Evolutionary conservation across 1,140 invertebrate species (phyloP), one percentile per base, ranked within the genome.

Genomic region (Macrotrachela quadricornifera): DNA sequence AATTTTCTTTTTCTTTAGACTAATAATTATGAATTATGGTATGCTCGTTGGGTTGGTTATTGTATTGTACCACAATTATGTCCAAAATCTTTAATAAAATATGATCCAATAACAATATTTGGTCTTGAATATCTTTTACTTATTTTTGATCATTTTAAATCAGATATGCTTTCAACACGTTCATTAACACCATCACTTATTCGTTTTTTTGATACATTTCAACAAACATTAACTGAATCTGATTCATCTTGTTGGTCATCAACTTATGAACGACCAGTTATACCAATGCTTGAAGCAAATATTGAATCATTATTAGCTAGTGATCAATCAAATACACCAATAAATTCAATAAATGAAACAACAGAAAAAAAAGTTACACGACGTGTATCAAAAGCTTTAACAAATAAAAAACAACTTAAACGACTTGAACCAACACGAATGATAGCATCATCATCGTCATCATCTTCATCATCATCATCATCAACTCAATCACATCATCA

Each of bases 31-130:
- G 41, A 57, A 21, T n/a, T 54, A 1, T 40, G 48, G 36, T 47
- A 38, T 15, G 48, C 51, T 10, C 16, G 86, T 59, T 95, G 88
- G 87, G 69, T 95, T 21, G 84, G 90, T 13, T 91, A 87, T 63
- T 92, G 86, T 62, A 83, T 90, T 68, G 83, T 92, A 6, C 87
- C 87, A 13, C 81, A 83, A 10, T 86, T 91, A 66, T 94, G 87
- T 63, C 21, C 21, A 30, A 85, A 92, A 68, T 88, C 86, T 6
- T 68, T 95, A 36, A 79, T 79, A 0, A 82, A 87, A 66, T 84
- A 80, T 62, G 85, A 91, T 49, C 85, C 83, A 0, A 83, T 85
- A 0, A 67, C 81, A 9, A 83, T 88, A 6, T 94, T 95, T 72
- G 88, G 87, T 0, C 74, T 80, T 17, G 83, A 81, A 0, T 70